These are phyloP conservation scores for Leptonema lineaticorne DNA, from an alignment of 1,140 invertebrate species.

Conservation along the genomic window DNA sequence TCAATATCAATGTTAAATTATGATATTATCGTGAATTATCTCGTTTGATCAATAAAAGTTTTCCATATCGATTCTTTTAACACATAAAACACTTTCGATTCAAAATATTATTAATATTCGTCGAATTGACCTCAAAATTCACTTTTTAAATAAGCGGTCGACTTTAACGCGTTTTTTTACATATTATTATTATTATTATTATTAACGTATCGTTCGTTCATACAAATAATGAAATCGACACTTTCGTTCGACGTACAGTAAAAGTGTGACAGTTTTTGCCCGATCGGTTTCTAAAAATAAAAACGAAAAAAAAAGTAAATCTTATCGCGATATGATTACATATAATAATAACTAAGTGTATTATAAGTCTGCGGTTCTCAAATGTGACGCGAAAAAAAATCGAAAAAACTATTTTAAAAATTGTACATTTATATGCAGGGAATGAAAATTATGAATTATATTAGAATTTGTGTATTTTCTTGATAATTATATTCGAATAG, in stretches of 20 bases:
- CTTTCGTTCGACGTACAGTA: constrained; percentile 2
- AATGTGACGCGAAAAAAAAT: too few relatives aligned
- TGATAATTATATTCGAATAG: too few relatives aligned
- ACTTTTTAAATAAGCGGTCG: neutral
- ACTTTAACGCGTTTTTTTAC: neutral
- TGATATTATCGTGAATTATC: neutral
- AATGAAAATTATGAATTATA: too few relatives aligned
- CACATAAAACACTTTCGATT: too few relatives aligned
- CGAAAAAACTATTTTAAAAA: too few relatives aligned
- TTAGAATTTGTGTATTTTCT: too few relatives aligned
- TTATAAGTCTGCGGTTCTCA: neutral
- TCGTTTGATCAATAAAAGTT: neutral
- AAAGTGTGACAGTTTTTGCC: constrained; percentile 16
- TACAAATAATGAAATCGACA: neutral
- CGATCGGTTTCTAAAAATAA: constrained; percentile 8
- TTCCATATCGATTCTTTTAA: too few relatives aligned
- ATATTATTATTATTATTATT: neutral
- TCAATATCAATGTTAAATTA: too few relatives aligned
- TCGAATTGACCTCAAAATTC: neutral
- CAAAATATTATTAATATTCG: neutral
- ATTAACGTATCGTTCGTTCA: neutral
- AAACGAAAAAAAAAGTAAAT: neutral
- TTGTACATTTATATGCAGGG: too few relatives aligned
- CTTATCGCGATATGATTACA: neutral
- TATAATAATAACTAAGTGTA: neutral